Percentiles rank a stretch among this genome's conserved stretches.
Evolutionary conservation across 2,888 invertebrate genomes (phyloP).

Genomic region (Chrysolina oricalcia): DNA sequence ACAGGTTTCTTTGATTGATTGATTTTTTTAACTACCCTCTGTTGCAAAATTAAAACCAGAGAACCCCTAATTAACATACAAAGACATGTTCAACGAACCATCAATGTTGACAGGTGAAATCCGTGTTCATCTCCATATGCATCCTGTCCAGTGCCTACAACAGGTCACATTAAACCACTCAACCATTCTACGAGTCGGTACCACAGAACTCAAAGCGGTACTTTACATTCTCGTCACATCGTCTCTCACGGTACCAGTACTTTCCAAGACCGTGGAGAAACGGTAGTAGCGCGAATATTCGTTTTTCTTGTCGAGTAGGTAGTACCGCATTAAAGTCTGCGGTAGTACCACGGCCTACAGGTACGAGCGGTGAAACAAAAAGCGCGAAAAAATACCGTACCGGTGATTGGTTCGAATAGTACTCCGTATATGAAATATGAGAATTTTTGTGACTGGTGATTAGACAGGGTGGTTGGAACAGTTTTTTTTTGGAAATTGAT

Average conservation of each 20-base stretch:
- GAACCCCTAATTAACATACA: no score
- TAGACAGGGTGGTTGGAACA: not conserved
- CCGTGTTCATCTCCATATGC: not conserved
- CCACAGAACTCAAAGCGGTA: no score
- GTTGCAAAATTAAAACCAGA: no score
- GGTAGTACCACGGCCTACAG: conserved; percentile 27
- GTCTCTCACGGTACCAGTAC: conserved; percentile 32
- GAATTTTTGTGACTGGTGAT: not conserved
- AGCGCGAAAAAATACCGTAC: not conserved
- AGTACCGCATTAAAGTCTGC: not conserved
- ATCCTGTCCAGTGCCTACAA: not conserved
- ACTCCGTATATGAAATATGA: not conserved
- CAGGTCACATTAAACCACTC: conserved; percentile 15
- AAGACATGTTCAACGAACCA: not conserved
- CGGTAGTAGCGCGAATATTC: conserved; percentile 31
- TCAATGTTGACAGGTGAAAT: not conserved
- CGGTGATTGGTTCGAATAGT: not conserved
- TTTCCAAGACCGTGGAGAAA: conserved; percentile 46
- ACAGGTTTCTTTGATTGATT: no score
- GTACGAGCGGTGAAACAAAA: not conserved
- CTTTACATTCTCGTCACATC: conserved; percentile 29
- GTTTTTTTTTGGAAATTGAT: not conserved
- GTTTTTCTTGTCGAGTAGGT: conserved; percentile 14
- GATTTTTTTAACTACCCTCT: no score
- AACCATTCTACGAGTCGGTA: conserved; percentile 12